Evolutionary conservation across 2,113 vertebrate genomes (phyloP), one percentile per base, ranked within the genome.

Genomic region (Gavialis gangeticus): DNA sequence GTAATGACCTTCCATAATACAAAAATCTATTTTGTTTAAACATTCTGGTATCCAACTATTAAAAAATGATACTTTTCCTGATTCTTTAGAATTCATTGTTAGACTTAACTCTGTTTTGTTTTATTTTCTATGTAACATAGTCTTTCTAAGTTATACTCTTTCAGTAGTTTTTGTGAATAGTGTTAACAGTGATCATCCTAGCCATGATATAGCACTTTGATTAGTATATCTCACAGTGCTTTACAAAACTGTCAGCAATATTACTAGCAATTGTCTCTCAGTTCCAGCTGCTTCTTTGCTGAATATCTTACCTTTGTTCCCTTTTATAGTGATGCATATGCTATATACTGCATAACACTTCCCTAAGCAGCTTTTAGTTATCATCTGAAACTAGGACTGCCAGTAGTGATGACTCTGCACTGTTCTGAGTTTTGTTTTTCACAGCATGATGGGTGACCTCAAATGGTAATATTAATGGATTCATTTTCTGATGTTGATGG

Each of bases 381-480:
- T 13, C 4, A 2, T 1, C 10, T 5, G 37, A 3, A 30, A 15
- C 25, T 59, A 79, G 25, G 24, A 10, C 10, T 91, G 54, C 10
- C 28, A 82, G 62, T 25, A 21, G 30, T 75, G 10, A 22, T 79
- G 73, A 21, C 1, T 0, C 27, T 60, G 34, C 15, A 2, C 11
- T 63, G 4, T 11, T 66, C 4, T 1, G 1, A 12, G 10, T 34
- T 24, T 37, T 4, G 1, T 6, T 55, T 88, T 88, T 63, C 6
- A 28, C 14, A 30, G 37, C 3, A 16, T 85, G 58, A 67, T 67
- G n/a, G 25, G 62, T 87, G 16, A 73, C 54, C 12, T 87, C 0
- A 0, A n/a, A 3, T 4, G 2, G 69, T 82, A 28, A 13, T 18
- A n/a, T 0, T 0, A 55, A 59, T 25, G 4, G 67, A 9, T 91